phyloP scores from a whole-genome alignment of 2,888 invertebrate genomes.

The Margaritifera margaritifera region DNA sequence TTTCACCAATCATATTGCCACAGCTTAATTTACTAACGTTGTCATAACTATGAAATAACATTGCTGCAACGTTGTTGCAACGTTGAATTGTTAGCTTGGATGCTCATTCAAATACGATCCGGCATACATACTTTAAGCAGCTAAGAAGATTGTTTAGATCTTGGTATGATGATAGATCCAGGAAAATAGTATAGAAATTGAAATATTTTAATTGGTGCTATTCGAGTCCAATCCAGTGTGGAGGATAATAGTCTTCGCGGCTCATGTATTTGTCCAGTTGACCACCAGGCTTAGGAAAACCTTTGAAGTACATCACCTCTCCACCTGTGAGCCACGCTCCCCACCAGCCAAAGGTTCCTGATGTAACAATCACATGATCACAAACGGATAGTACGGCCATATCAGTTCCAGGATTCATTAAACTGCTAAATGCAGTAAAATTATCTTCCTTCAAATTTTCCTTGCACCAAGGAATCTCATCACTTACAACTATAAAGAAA shows the following conservation, averaged over 20 bases:
- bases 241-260: conserved; percentile 43
- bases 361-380: conserved; percentile 74
- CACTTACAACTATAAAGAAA: conserved; percentile 45
- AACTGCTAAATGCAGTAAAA: conserved; percentile 25
- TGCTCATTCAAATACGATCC: no score
- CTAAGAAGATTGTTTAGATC: no score
- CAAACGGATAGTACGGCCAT: conserved; percentile 46
- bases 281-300: conserved; percentile 33
- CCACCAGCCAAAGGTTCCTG: conserved; percentile 68
- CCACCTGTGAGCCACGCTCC: conserved; percentile 63
- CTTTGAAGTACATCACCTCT: conserved; percentile 44
- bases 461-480: conserved; percentile 44
- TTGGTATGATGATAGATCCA: no score
- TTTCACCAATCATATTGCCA: no score
- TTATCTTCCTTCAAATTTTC: conserved; percentile 28
- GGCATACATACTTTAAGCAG: no score
- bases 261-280: conserved; percentile 38
- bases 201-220: no score
- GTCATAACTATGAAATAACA: no score
- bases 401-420: conserved; percentile 33
- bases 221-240: conserved; percentile 39
- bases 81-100: no score
- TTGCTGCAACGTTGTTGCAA: no score
- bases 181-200: no score
- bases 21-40: no score